These are phyloP conservation scores for Reinhardtius hippoglossoides DNA, from an alignment of 2,113 vertebrate genomes.

Conservation along the genomic window DNA sequence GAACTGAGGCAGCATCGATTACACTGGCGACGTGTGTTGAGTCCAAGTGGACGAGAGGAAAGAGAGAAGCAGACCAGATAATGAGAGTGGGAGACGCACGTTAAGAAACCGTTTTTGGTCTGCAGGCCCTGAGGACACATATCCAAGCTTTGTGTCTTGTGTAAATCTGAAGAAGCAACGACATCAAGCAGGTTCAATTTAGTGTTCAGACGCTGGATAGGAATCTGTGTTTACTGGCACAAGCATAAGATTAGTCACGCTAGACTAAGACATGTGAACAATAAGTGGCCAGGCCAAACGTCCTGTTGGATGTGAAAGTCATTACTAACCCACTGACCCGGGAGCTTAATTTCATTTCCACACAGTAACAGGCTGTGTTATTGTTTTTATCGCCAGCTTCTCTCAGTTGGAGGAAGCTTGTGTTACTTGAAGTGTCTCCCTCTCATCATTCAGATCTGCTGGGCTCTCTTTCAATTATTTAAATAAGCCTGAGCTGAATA, in stretches of 20 bases:
- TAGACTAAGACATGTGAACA: constrained; percentile 11
- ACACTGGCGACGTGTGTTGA: constrained; percentile 39
- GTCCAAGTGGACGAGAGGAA: constrained; percentile 29
- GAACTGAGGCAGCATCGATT: too few relatives aligned
- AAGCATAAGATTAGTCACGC: neutral
- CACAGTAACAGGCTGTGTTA: neutral
- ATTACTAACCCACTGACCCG: constrained; percentile 12
- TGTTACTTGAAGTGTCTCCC: neutral
- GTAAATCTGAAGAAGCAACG: neutral
- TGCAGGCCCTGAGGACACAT: neutral
- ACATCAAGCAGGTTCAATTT: neutral
- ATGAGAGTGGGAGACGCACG: constrained; percentile 19
- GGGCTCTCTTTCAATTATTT: neutral
- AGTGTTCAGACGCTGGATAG: neutral
- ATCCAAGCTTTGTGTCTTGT: neutral
- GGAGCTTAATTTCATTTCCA: neutral
- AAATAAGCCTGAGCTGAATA: too few relatives aligned
- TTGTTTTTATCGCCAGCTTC: neutral
- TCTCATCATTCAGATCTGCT: constrained; percentile 28
- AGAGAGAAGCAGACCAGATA: constrained; percentile 2
- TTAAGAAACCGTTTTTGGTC: too few relatives aligned
- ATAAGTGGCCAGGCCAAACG: neutral
- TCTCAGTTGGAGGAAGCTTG: neutral
- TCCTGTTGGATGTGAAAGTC: constrained; percentile 7
- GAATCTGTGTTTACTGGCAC: neutral